Percentiles rank a stretch among this genome's conserved stretches.
Evolutionary conservation across 2,888 invertebrate species (phyloP).

Genomic region (Lobophora halterata): DNA sequence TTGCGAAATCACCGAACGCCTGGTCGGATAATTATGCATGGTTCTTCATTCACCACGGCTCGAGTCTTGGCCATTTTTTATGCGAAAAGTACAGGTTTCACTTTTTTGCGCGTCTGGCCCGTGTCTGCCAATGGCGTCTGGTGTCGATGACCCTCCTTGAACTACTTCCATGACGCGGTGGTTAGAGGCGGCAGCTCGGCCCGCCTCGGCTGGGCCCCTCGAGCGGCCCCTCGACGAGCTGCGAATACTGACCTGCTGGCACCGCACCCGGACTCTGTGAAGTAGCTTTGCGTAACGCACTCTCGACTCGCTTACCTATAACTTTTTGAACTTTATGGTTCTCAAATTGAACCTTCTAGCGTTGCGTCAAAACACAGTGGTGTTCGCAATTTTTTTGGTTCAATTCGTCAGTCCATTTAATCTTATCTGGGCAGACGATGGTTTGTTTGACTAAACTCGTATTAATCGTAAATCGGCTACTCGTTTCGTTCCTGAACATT

Average conservation of each 20-base stretch:
- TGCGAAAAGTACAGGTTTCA: conserved; percentile 69
- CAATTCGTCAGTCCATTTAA: conserved; percentile 11
- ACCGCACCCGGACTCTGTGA: too few species aligned
- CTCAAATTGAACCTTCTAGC: too few species aligned
- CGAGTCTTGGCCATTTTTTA: conserved; percentile 31
- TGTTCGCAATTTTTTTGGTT: too few species aligned
- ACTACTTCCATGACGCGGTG: conserved; percentile 69
- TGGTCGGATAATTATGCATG: conserved; percentile 28
- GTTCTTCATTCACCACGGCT: conserved; percentile 34
- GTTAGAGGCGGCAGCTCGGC: conserved; percentile 31
- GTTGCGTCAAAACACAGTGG: too few species aligned
- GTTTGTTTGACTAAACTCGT: conserved; percentile 12
- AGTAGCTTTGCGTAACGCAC: too few species aligned
- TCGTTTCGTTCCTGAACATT: too few species aligned
- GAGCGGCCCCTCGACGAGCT: conserved; percentile 10
- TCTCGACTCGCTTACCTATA: too few species aligned
- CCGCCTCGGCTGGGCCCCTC: conserved; percentile 41
- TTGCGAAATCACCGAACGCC: conserved; percentile 18
- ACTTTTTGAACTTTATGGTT: too few species aligned
- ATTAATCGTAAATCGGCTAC: too few species aligned
- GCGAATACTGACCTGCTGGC: conserved; percentile 5
- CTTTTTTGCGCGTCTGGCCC: conserved; percentile 76
- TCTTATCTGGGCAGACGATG: conserved; percentile 16
- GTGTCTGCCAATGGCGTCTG: conserved; percentile 65
- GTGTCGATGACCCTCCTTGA: conserved; percentile 72